Conservation (phyloP, 2,888 invertebrate species). For the Hemaris fuciformis region DNA sequence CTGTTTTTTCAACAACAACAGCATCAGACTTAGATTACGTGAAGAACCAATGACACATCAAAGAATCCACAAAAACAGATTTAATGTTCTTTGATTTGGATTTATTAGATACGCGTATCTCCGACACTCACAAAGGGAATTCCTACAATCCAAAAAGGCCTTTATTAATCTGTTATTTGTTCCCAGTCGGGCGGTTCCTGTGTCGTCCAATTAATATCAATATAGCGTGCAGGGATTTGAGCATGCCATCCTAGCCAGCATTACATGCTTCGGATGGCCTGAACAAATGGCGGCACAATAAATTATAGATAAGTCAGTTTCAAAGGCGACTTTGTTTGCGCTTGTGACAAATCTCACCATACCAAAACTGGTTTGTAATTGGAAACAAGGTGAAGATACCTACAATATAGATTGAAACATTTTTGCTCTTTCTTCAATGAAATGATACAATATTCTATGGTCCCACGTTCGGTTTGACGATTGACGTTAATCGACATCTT, state of each 20-base stretch:
- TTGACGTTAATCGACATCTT: no score
- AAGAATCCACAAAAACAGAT: slow-evolving; percentile 20
- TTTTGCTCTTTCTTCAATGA: no score
- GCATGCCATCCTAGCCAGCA: slow-evolving; percentile 36
- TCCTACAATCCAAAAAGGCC: slow-evolving; percentile 52
- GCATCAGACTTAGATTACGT: neutral
- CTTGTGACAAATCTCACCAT: neutral
- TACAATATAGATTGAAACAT: no score
- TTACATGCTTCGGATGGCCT: slow-evolving; percentile 8
- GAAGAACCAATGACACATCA: slow-evolving; percentile 4
- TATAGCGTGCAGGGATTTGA: slow-evolving; percentile 51
- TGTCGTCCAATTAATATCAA: slow-evolving; percentile 70
- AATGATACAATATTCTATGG: no score
- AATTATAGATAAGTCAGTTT: slow-evolving; percentile 27
- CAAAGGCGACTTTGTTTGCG: neutral
- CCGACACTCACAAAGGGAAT: slow-evolving; percentile 60
- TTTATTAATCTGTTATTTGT: slow-evolving; percentile 64
- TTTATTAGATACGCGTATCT: slow-evolving; percentile 52
- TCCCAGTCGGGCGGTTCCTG: slow-evolving; percentile 46
- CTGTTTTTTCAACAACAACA: neutral
- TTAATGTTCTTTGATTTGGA: slow-evolving; percentile 36
- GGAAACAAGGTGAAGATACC: neutral
- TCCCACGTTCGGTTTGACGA: no score
- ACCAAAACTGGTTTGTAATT: neutral
- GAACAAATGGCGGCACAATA: slow-evolving; percentile 28